Evolutionary conservation across 2,113 vertebrate genomes (phyloP).

Genomic region (Mesoclemmys tuberculata): DNA sequence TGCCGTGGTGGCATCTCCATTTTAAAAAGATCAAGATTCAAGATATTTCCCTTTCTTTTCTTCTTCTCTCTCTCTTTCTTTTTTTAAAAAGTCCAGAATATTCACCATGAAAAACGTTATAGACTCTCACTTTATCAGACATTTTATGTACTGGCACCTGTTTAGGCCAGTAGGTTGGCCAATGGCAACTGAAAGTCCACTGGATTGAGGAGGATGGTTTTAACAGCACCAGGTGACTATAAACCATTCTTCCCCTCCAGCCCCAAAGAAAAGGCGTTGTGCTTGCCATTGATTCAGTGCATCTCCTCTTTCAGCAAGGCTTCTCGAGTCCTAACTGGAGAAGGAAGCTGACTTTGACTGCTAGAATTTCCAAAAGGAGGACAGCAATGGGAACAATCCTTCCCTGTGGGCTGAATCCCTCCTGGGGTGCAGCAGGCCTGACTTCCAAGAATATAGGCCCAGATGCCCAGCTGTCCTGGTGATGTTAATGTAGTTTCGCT

Average conservation of each 20-base stretch:
- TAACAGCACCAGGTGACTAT: background rate
- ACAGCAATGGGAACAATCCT: background rate
- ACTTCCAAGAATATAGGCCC: background rate
- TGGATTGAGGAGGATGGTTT: accelerated
- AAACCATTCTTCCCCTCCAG: background rate
- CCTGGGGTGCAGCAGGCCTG: background rate
- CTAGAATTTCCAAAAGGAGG: background rate
- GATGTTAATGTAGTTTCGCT: background rate
- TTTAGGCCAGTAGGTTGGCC: background rate
- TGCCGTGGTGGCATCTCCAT: constrained; percentile 63
- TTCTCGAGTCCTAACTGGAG: background rate
- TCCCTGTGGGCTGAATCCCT: background rate
- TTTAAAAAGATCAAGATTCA: constrained; percentile 61
- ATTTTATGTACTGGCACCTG: background rate
- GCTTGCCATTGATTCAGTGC: background rate
- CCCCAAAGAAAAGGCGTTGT: background rate
- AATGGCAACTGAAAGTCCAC: background rate
- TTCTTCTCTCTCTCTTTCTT: constrained; percentile 47
- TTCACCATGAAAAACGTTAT: background rate
- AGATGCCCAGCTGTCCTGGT: background rate
- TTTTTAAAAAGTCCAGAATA: background rate
- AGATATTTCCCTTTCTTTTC: constrained; percentile 48
- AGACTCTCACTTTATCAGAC: background rate
- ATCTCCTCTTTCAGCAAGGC: background rate
- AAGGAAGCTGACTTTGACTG: background rate